Base-by-base conservation (phyloP, 2,888 invertebrate species). In the Steinernema carpocapsae region DNA sequence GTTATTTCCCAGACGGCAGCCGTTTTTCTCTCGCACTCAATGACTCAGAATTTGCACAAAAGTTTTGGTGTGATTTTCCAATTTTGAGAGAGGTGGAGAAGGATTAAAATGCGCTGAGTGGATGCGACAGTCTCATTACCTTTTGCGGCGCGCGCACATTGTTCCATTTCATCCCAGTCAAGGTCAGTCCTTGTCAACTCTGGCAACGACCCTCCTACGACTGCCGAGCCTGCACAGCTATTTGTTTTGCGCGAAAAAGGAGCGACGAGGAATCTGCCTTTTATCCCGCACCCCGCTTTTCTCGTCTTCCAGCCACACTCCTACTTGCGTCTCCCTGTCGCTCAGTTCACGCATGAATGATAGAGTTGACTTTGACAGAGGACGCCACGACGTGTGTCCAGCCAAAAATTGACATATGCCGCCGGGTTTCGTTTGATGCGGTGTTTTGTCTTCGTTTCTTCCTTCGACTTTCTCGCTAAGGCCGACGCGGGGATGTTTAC, bases 271-370 rank as follows among this genome's bases (percentile, higher is more conserved):
- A 19, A 19, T n/a, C 17, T 48, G 2, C 22, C 19, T 19, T 24
- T 52, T 17, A 52, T 52, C 52, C 52, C 37, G 10, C 4, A 3
- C 19, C 29, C 64, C 12, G 3, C 26, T 29, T 32, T 12, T 4
- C 14, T 64, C 64, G 7, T 56, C 56, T 14, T 24, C 56, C 48
- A n/a, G 48, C 48, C 48, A 48, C 17, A 43, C 48, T 14, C 56
- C 14, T 3, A 37, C 37, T 37, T 37, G 37, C 37, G 37, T 37
- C 37, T 37, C 37, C 48, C 26, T 64, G 64, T 64, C 64, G 64
- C 64, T 29, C 64, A 32, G 64, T 37, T 64, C 64, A 64, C 64
- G 64, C 64, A 64, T 64, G 64, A 64, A 64, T 64, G 64, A 64
- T 29, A 37, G 64, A 64, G 64, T 52, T 52, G 64, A 64, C 32